Base-by-base conservation (phyloP, 2,797 vertebrate genomes). In the Meda fulgida region DNA sequence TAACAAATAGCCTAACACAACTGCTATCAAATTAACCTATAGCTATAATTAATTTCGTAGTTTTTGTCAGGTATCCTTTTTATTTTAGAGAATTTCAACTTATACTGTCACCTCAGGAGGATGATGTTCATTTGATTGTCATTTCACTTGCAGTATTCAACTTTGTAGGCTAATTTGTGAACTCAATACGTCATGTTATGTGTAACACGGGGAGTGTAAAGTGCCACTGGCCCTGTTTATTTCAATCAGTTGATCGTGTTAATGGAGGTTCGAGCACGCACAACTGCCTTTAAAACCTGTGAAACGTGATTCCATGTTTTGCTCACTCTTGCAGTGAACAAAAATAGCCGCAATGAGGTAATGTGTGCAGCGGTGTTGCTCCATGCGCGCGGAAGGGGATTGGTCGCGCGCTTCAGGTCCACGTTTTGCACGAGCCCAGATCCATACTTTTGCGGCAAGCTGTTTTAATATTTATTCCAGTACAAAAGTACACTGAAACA, bases 381-480 rank as follows among this genome's bases (percentile, higher is more conserved):
- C 81, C 81, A 83, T 65, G 67, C 26, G 76, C 48, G 36, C 66
- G 69, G 69, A 66, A 81, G 73, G 66, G 71, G 72, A 81, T 77
- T 75, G 87, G 79, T 85, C 78, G 66, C 73, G 79, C 70, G 29
- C 80, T 65, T 85, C 83, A 77, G 70, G 83, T 88, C 86, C 90
- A 87, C 83, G 80, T 90, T 91, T 86, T 51, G 81, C 87, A 76
- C 81, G 82, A 85, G 79, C 87, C 53, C 80, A 48, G 69, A 89
- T 94, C 95, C 94, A 93, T 88, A 89, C 94, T 92, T 95, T 80
- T 71, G 75, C 13, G 80, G 80, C 80, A 81, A 71, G 80, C 80
- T 2, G 66, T 4, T 23, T 81, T 10, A 71, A 53, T 26, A 80
- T 67, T 31, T 16, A 34, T 29, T 31, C 7, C 3, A 31, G 3